Evolutionary conservation across 1,140 invertebrate genomes (phyloP).

Genomic region (Diplogasteroides magnus): DNA sequence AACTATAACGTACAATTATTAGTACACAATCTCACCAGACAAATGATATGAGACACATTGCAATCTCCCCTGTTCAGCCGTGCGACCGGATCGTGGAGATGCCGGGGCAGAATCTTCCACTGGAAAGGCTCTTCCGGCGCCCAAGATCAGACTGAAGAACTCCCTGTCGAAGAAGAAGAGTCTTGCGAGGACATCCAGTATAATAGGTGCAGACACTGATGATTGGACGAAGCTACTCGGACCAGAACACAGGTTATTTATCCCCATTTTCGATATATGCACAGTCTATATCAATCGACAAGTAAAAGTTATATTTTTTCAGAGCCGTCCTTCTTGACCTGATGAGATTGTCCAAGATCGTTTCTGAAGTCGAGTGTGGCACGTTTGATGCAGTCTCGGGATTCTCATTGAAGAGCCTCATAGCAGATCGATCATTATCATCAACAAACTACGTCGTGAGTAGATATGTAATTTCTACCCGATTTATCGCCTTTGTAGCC

Average conservation of each 20-base stretch:
- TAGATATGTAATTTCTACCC: no score
- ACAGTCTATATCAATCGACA: no score
- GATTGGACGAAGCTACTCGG: background rate
- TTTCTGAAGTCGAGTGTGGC: background rate
- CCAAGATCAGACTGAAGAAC: conserved; percentile 14
- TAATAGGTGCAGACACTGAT: background rate
- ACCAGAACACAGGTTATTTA: background rate
- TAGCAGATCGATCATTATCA: conserved; percentile 20
- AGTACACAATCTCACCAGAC: no score
- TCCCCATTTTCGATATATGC: background rate
- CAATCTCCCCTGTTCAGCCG: conserved; percentile 19
- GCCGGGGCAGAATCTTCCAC: background rate
- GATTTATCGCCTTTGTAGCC: no score
- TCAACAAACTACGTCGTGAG: background rate
- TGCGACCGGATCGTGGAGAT: conserved; percentile 23
- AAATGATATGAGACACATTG: no score
- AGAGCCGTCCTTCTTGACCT: conserved; percentile 1
- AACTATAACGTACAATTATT: no score
- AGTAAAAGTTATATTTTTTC: no score
- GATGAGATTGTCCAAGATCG: background rate
- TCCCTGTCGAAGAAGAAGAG: conserved; percentile 27
- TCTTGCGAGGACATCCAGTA: conserved; percentile 10
- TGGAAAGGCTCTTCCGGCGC: background rate
- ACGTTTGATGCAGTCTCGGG: conserved; percentile 20
- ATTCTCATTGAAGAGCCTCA: conserved; percentile 25